Base-by-base conservation (phyloP, 2,113 vertebrate species). In the Cranoglanis bouderius region DNA sequence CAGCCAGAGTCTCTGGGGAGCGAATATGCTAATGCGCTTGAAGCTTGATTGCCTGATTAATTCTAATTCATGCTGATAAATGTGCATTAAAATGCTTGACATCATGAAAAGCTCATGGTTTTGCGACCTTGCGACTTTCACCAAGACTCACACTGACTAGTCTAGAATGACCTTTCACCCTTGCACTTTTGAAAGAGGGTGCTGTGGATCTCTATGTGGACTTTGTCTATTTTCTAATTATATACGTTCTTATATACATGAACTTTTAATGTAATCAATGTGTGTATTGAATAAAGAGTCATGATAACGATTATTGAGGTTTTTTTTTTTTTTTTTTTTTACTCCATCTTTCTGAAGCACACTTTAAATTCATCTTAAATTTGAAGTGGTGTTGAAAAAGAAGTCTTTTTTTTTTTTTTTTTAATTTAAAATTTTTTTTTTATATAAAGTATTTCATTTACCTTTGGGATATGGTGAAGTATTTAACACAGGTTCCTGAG, bases 31-130 rank as follows among this genome's bases (percentile, higher is more conserved):
- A 86, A 86, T 86, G 49, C 16, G 21, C 35, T 75, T 77, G 85
- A 43, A 7, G 26, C 35, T 2, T 59, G 32, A 75, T 75, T 86
- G 67, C 67, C 70, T 75, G 49, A 86, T 86, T 74, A 86, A 86
- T 86, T 86, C 51, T 59, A 86, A 86, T 86, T 86, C 51, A 86
- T 86, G 85, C 85, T 86, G 85, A 86, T 75, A 24, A 86, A 75
- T 75, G 85, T 75, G 70, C 67, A 74, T 57, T 53, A 29, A 57
- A 86, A 86, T 75, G 70, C 43, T 40, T 18, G 49, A 43, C 85
- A 59, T 59, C 3, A 57, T 85, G 51, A 57, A 74, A 55, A 55
- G 49, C 85, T 57, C 32, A 16, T 43, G 70, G 12, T 43, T 75
- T 8, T 59, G 24, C 38, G 12, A 57, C 70, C 67, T 43, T 86